Evolutionary conservation across 2,113 vertebrate genomes (phyloP).

Genomic region (Xenopus tropicalis): DNA sequence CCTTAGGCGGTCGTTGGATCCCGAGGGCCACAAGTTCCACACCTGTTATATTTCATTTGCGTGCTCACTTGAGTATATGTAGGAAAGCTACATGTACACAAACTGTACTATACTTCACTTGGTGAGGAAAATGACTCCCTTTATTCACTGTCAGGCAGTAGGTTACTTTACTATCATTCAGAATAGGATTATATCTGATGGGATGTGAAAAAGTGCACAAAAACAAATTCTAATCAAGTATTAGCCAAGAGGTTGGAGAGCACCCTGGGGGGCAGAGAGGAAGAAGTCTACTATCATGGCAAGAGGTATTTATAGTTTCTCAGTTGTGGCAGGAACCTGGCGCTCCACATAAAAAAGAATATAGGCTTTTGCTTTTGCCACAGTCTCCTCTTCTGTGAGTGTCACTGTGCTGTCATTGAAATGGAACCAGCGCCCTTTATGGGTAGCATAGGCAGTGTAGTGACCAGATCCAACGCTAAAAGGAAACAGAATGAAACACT

Average conservation of each 20-base stretch:
- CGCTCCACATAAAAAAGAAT: constrained; percentile 93
- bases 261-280: constrained; percentile 59
- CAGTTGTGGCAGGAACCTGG: constrained; percentile 64
- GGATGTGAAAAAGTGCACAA: constrained; percentile 28
- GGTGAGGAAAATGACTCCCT: too few species aligned
- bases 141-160: too few species aligned
- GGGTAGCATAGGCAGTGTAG: constrained; percentile 90
- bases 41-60: too few species aligned
- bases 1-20: too few species aligned
- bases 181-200: too few species aligned
- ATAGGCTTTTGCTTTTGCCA: constrained; percentile 94
- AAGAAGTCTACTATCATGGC: constrained; percentile 34
- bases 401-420: constrained; percentile 98
- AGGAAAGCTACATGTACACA: too few species aligned
- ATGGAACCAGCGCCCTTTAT: constrained; percentile 91
- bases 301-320: constrained; percentile 73
- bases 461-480: constrained; percentile 91
- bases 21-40: too few species aligned
- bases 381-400: constrained; percentile 83
- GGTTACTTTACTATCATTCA: too few species aligned
- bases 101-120: too few species aligned
- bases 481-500: constrained; percentile 2
- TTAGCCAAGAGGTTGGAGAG: constrained; percentile 15
- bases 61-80: too few species aligned
- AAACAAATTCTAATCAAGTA: constrained; percentile 36